Evolutionary conservation across 2,888 invertebrate species (phyloP).

Genomic region (Aphidoletes aphidimyza): DNA sequence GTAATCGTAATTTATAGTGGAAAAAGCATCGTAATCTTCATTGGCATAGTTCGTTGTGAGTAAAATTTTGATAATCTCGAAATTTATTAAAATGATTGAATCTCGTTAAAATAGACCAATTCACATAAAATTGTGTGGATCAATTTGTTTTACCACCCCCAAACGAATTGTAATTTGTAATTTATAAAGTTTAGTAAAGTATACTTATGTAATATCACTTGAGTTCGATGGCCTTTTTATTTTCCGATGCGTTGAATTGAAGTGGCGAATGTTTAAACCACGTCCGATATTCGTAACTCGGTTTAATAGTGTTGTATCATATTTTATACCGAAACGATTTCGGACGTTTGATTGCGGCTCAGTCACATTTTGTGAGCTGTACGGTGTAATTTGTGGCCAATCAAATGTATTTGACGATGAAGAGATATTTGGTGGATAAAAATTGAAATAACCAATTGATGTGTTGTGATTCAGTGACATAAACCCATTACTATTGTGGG

Average conservation of each 20-base stretch:
- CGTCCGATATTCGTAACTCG: not conserved
- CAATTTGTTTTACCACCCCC: no score
- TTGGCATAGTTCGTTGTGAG: no score
- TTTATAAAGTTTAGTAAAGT: not conserved
- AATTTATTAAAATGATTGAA: no score
- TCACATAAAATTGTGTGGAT: no score
- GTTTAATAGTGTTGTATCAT: no score
- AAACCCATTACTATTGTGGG: conserved; percentile 64
- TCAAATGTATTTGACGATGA: not conserved
- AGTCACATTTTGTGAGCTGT: not conserved
- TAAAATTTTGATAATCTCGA: no score
- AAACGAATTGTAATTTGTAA: no score
- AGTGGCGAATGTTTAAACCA: not conserved
- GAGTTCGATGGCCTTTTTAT: not conserved
- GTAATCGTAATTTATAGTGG: no score
- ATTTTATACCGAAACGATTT: not conserved
- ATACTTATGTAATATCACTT: not conserved
- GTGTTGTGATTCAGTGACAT: not conserved
- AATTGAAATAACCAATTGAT: not conserved
- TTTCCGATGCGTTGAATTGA: conserved; percentile 9
- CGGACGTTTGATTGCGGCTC: not conserved
- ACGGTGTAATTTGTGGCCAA: not conserved
- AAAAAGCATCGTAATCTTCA: no score
- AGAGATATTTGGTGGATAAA: not conserved
- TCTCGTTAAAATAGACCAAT: no score